Evolutionary conservation across 1,140 invertebrate genomes (phyloP).

Genomic region (Elymnias hypermnestra): DNA sequence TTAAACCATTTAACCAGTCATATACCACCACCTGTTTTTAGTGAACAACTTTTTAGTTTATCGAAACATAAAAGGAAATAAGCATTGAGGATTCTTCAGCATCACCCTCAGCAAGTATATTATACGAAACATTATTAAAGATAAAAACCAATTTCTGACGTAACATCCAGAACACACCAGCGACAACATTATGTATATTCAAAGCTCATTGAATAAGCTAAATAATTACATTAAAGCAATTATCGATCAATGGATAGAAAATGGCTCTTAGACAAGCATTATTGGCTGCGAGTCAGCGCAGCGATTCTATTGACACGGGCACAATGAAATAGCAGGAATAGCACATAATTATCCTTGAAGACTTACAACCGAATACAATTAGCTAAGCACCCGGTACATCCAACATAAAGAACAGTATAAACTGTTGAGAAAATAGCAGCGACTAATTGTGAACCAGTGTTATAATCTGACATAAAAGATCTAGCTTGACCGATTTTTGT

Average conservation of each 20-base stretch:
- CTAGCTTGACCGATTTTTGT: too few species aligned
- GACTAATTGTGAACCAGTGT: not conserved
- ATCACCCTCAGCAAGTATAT: too few species aligned
- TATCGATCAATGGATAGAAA: conserved; percentile 56
- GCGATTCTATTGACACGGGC: conserved; percentile 41
- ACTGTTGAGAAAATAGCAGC: not conserved
- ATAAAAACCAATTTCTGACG: too few species aligned
- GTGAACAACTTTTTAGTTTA: too few species aligned
- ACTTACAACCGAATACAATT: conserved; percentile 52
- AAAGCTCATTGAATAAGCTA: conserved; percentile 19
- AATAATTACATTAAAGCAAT: conserved; percentile 39
- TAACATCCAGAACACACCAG: too few species aligned
- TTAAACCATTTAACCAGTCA: too few species aligned
- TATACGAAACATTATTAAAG: too few species aligned
- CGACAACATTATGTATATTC: not conserved
- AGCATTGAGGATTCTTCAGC: too few species aligned
- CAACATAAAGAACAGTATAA: not conserved
- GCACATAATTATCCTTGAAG: conserved; percentile 51
- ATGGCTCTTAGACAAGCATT: conserved; percentile 55
- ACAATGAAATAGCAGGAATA: conserved; percentile 67
- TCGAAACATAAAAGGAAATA: too few species aligned
- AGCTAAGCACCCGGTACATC: conserved; percentile 34
- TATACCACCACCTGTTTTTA: too few species aligned
- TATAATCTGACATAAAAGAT: too few species aligned
- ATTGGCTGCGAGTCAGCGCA: conserved; percentile 30